A percentile compares a stretch with the other conserved stretches of the same genome.
phyloP scores from a whole-genome alignment of 2,113 vertebrate species.

The Illadopsis cleaveri region DNA sequence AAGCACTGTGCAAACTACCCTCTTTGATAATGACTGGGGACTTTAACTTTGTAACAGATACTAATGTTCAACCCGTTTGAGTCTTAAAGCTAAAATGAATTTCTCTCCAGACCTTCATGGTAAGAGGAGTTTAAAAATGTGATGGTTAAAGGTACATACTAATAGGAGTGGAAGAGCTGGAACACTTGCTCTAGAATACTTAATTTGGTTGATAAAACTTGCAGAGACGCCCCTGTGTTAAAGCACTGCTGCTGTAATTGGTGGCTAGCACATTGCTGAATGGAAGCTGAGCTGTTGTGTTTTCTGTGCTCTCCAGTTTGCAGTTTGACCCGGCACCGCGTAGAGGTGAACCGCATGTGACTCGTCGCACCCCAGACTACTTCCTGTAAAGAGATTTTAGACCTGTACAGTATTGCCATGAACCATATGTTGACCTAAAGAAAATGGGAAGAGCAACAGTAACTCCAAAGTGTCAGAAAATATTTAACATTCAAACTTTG shows the following conservation, averaged over 20 bases:
- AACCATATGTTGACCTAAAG: constrained; percentile 80
- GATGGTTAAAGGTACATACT: not conserved
- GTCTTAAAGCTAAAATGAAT: not conserved
- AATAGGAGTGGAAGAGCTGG: not conserved
- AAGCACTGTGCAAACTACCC: not conserved
- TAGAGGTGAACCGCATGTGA: constrained; percentile 97
- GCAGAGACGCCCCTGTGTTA: not conserved
- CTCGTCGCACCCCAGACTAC: constrained; percentile 97
- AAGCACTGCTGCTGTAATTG: not conserved
- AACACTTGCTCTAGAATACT: not conserved
- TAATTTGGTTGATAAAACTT: not conserved
- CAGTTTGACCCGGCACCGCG: constrained; percentile 98
- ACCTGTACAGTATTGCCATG: constrained; percentile 88
- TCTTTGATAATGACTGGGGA: not conserved
- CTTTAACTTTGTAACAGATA: not conserved
- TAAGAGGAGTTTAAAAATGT: not conserved
- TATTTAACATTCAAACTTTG: constrained; percentile 86
- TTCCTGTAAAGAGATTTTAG: constrained; percentile 90
- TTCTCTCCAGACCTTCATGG: not conserved
- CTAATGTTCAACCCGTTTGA: not conserved
- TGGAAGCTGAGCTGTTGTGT: not conserved
- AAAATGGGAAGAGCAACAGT: constrained; percentile 81
- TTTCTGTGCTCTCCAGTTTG: constrained; percentile 79
- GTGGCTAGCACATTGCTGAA: fast-evolving
- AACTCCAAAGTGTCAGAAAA: constrained; percentile 86